These are phyloP conservation scores for Porites australiensis DNA, from an alignment of 64 coral and sea anemone genomes.

Conservation along the genomic window DNA sequence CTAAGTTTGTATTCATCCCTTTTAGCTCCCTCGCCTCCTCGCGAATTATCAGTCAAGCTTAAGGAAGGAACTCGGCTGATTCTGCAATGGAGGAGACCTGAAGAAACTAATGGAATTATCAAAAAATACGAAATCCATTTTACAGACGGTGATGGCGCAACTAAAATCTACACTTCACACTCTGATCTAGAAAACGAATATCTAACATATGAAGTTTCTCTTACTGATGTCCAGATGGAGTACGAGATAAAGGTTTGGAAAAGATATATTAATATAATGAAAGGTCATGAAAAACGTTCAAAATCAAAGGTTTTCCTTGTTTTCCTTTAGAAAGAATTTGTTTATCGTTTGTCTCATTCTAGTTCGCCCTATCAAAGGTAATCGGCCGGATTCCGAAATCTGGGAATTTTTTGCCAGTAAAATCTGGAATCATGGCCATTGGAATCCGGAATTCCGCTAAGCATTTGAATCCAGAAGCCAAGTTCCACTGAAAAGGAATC, in stretches of 20 bases:
- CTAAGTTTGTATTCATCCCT: neutral
- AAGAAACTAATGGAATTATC: conserved; percentile 80
- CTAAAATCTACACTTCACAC: conserved; percentile 53
- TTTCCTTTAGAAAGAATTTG: too few species aligned
- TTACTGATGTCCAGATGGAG: conserved; percentile 69
- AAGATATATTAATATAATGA: neutral
- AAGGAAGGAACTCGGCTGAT: conserved; percentile 70
- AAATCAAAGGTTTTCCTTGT: too few species aligned
- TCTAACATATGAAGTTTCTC: conserved; percentile 56
- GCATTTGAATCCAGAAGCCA: too few species aligned
- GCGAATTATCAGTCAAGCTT: conserved; percentile 67
- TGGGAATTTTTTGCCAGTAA: too few species aligned
- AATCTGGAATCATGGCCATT: too few species aligned
- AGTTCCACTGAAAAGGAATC: too few species aligned
- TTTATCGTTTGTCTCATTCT: too few species aligned
- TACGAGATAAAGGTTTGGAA: conserved; percentile 86
- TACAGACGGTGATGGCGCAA: conserved; percentile 41
- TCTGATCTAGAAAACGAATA: conserved; percentile 48
- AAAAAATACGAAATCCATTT: conserved; percentile 78
- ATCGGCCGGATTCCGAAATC: too few species aligned
- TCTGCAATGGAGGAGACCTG: conserved; percentile 75
- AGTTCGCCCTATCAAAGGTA: too few species aligned
- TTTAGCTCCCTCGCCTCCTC: conserved; percentile 76
- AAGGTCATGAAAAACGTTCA: neutral
- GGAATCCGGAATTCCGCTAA: too few species aligned